Evolutionary conservation across 2,113 vertebrate genomes (phyloP).

Genomic region (Ciconia stormi): DNA sequence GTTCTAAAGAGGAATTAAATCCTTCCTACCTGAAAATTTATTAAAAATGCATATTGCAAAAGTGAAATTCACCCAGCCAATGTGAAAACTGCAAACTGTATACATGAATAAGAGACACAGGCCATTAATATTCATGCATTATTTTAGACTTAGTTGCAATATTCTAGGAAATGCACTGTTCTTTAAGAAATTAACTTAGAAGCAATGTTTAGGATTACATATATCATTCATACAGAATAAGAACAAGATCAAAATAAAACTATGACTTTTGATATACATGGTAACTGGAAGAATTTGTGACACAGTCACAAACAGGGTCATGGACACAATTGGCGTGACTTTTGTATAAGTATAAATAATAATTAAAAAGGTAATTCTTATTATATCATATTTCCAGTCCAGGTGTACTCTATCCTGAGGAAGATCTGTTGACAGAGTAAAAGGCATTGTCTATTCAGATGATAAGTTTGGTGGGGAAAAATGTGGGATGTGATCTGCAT

Average conservation of each 20-base stretch:
- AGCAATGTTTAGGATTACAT: background rate
- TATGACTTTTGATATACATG: background rate
- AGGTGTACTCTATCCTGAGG: background rate
- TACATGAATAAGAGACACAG: background rate
- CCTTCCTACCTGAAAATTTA: background rate
- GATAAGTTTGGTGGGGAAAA: background rate
- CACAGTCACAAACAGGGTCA: background rate
- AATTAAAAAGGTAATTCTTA: background rate
- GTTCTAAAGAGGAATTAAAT: background rate
- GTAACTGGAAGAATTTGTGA: background rate
- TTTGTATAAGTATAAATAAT: background rate
- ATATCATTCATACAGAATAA: background rate
- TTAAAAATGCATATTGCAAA: background rate
- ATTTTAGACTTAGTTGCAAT: background rate
- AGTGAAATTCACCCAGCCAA: background rate
- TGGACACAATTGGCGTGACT: background rate
- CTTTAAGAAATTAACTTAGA: background rate
- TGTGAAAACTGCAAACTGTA: background rate
- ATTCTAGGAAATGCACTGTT: background rate
- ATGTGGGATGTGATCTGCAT: background rate
- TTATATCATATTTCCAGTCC: background rate
- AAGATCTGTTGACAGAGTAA: background rate
- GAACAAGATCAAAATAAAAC: background rate
- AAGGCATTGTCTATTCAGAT: background rate
- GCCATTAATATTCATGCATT: background rate